phyloP scores from a whole-genome alignment of 2,113 vertebrate genomes.

The Oplegnathus fasciatus region DNA sequence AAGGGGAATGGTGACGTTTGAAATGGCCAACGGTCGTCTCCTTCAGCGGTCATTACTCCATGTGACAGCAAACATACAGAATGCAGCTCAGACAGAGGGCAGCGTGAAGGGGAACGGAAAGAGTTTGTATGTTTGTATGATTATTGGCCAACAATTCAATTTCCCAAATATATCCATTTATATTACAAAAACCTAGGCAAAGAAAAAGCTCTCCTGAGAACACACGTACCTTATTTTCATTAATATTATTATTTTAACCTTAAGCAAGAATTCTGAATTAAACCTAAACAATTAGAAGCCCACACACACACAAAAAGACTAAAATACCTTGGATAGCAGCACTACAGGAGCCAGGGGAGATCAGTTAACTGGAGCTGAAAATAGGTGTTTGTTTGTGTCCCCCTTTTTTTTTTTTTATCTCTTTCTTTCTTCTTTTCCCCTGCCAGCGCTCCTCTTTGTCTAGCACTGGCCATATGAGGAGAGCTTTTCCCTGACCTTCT shows the following conservation, averaged over 20 bases:
- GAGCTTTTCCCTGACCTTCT: constrained; percentile 95
- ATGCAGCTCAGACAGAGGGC: constrained; percentile 24
- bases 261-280: neutral
- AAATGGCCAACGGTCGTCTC: constrained; percentile 51
- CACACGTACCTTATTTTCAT: neutral
- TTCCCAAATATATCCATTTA: neutral
- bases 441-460: constrained; percentile 82
- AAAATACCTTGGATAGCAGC: neutral
- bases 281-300: constrained; percentile 1
- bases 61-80: constrained; percentile 57
- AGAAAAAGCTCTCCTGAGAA: neutral
- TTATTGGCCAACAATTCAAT: neutral
- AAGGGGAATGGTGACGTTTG: constrained; percentile 58
- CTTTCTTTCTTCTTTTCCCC: constrained; percentile 13
- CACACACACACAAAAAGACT: neutral
- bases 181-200: neutral
- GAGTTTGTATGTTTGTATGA: neutral
- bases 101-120: neutral
- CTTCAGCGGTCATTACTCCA: constrained; percentile 66
- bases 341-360: neutral
- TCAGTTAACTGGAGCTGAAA: constrained; percentile 5
- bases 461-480: constrained; percentile 90
- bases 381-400: neutral
- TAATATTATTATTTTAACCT: neutral
- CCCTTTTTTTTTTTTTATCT: neutral